These are phyloP conservation scores for Tiphia femorata DNA, from an alignment of 2,888 invertebrate genomes.

Conservation along the genomic window DNA sequence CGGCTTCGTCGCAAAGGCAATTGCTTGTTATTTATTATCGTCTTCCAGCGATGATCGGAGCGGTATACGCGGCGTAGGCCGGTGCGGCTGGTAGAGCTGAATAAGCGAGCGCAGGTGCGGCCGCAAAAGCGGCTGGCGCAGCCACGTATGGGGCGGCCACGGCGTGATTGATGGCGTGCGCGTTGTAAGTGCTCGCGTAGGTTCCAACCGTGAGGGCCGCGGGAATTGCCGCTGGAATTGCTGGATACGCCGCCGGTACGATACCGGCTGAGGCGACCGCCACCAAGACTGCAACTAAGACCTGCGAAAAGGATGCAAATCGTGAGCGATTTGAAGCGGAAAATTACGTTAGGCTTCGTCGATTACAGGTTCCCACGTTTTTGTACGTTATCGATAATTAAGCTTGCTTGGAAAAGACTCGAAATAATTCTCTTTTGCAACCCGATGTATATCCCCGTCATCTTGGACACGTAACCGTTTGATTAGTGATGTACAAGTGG, in stretches of 20 bases:
- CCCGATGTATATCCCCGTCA: too few species aligned
- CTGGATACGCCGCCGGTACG: too few species aligned
- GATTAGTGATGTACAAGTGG: too few species aligned
- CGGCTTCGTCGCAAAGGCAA: not conserved
- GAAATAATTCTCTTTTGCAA: too few species aligned
- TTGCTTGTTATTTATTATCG: conserved; percentile 35
- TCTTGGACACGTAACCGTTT: too few species aligned
- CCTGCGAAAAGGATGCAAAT: conserved; percentile 32
- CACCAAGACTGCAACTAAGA: conserved; percentile 56
- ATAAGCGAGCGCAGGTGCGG: conserved; percentile 47
- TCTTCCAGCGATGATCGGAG: conserved; percentile 50
- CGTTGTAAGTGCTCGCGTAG: conserved; percentile 82
- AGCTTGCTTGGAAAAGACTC: too few species aligned
- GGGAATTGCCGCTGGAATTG: conserved; percentile 60
- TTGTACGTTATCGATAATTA: not conserved
- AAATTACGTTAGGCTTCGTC: too few species aligned
- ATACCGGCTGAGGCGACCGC: conserved; percentile 56
- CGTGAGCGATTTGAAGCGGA: too few species aligned
- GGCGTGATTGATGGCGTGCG: conserved; percentile 82
- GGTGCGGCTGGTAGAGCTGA: conserved; percentile 10
- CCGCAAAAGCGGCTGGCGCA: conserved; percentile 61
- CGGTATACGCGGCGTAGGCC: conserved; percentile 49
- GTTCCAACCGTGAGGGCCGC: conserved; percentile 77
- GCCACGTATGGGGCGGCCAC: conserved; percentile 77
- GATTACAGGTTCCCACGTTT: not conserved